A percentile compares a stretch with the other conserved stretches of the same genome.
Conservation (phyloP, 1,140 invertebrate genomes). For the Procambarus virginalis region DNA sequence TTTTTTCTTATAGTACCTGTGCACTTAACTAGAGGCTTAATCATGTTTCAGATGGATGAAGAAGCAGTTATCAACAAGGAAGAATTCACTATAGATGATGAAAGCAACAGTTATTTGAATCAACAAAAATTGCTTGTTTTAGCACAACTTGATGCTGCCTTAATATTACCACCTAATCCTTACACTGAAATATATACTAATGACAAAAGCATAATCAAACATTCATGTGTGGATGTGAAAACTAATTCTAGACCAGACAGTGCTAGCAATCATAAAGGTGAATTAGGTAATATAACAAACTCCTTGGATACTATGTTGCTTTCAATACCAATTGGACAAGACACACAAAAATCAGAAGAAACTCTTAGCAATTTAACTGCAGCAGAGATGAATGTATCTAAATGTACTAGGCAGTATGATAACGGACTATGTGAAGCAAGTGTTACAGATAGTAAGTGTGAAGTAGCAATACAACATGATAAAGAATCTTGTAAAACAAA, state of each 20-base stretch:
- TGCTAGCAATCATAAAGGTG: background rate
- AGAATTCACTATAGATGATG: background rate
- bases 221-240: background rate
- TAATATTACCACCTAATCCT: background rate
- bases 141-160: background rate
- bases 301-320: background rate
- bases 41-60: background rate
- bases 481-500: too few species aligned
- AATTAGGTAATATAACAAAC: background rate
- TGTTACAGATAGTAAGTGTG: background rate
- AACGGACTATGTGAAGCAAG: background rate
- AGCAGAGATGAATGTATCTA: background rate
- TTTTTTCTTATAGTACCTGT: too few species aligned
- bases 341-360: background rate
- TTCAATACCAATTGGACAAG: background rate
- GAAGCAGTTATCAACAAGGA: background rate
- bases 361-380: background rate
- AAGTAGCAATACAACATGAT: too few species aligned
- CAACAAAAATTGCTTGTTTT: too few species aligned
- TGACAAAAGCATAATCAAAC: background rate
- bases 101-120: background rate
- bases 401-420: background rate
- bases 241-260: background rate
- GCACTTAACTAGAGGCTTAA: too few species aligned
- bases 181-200: background rate